Conservation (phyloP, 1,140 invertebrate genomes). For the Catajapyx aquilonaris region DNA sequence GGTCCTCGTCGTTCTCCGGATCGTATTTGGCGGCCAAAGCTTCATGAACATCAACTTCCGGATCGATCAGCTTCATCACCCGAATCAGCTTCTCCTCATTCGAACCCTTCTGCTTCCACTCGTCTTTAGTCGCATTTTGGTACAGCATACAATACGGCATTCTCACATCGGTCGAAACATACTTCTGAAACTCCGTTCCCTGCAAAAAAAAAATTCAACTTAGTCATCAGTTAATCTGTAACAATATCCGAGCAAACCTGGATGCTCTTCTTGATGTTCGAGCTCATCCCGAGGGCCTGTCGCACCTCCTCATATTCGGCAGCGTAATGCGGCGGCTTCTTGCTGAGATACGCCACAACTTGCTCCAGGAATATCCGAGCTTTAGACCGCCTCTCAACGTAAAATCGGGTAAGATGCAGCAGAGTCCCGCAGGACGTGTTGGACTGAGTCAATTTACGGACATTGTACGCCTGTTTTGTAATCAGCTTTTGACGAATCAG, state of each 20-base stretch:
- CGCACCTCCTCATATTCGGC: constrained; percentile 30
- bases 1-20: constrained; percentile 9
- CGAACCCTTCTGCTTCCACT: constrained; percentile 29
- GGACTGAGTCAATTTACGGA: constrained; percentile 17
- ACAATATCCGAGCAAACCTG: too few species aligned
- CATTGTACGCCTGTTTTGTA: constrained; percentile 31
- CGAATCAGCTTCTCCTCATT: constrained; percentile 27
- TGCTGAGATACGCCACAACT: constrained; percentile 31
- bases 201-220: too few species aligned
- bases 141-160: constrained; percentile 33
- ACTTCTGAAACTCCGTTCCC: constrained; percentile 17
- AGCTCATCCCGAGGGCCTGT: constrained; percentile 21
- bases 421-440: constrained; percentile 25
- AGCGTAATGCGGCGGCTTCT: constrained; percentile 25
- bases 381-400: constrained; percentile 26
- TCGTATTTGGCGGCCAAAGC: constrained; percentile 23
- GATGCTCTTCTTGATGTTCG: too few species aligned
- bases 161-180: constrained; percentile 20
- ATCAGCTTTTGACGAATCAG: constrained; percentile 34
- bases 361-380: too few species aligned
- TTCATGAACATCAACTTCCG: too few species aligned
- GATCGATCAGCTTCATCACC: constrained; percentile 28
- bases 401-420: constrained; percentile 37
- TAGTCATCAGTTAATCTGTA: too few species aligned
- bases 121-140: constrained; percentile 27